These are phyloP conservation scores for Hypomecis punctinalis DNA, from an alignment of 2,888 invertebrate species.

Conservation along the genomic window DNA sequence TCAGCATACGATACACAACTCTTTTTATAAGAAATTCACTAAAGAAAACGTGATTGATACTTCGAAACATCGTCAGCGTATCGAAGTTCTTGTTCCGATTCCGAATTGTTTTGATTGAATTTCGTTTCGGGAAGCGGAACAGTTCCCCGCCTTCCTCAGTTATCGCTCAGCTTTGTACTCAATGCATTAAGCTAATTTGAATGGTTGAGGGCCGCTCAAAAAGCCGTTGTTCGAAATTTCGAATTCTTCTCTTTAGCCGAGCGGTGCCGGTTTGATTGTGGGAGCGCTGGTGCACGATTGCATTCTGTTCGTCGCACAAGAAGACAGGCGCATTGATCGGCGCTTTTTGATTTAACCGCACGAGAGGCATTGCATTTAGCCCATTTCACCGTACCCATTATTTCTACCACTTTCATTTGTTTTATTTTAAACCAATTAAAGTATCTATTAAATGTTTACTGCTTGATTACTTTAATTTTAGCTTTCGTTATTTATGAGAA, in stretches of 20 bases:
- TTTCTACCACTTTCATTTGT: slow-evolving; percentile 54
- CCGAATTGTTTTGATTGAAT: slow-evolving; percentile 61
- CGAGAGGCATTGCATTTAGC: slow-evolving; percentile 55
- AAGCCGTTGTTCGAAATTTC: slow-evolving; percentile 81
- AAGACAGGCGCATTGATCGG: slow-evolving; percentile 72
- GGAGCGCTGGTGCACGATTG: slow-evolving; percentile 70
- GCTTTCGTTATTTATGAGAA: slow-evolving; percentile 35
- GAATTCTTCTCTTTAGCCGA: slow-evolving; percentile 77
- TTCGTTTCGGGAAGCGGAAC: slow-evolving; percentile 60
- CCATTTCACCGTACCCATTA: slow-evolving; percentile 62
- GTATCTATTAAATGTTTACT: slow-evolving; percentile 46
- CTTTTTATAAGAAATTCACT: slow-evolving; percentile 62
- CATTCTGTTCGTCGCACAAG: slow-evolving; percentile 75
- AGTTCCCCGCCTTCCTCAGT: slow-evolving; percentile 69
- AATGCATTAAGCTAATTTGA: slow-evolving; percentile 84
- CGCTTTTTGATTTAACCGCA: slow-evolving; percentile 69
- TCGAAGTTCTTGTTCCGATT: slow-evolving; percentile 50
- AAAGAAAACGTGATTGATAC: slow-evolving; percentile 55
- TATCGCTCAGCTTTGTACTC: slow-evolving; percentile 79
- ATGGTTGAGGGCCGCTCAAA: slow-evolving; percentile 78
- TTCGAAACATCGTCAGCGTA: slow-evolving; percentile 48
- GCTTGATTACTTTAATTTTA: slow-evolving; percentile 46
- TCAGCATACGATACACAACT: slow-evolving; percentile 74
- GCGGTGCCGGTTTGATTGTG: slow-evolving; percentile 74
- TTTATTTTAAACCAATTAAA: slow-evolving; percentile 54